Conservation (phyloP, 2,888 invertebrate genomes). For the Eulithis prunata region DNA sequence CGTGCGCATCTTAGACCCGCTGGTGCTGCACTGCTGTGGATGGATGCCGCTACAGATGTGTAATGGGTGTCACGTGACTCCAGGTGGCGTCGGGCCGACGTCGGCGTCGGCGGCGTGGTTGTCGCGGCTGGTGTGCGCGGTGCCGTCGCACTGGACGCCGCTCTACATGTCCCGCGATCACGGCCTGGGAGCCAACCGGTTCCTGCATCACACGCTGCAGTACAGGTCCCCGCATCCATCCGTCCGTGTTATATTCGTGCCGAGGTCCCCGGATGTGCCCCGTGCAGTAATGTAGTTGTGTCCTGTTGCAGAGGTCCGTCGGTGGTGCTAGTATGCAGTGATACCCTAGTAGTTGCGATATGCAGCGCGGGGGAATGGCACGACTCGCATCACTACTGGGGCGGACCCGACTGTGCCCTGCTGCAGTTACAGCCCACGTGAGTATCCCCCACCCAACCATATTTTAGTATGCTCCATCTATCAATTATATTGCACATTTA, state of each 20-base stretch:
- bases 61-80: too few species aligned
- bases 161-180: slow-evolving; percentile 93
- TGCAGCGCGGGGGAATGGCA: slow-evolving; percentile 93
- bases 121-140: slow-evolving; percentile 86
- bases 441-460: slow-evolving; percentile 59
- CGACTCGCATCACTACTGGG: slow-evolving; percentile 93
- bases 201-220: slow-evolving; percentile 93
- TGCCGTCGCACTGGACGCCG: slow-evolving; percentile 93
- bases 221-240: too few species aligned
- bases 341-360: slow-evolving; percentile 88
- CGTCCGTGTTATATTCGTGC: too few species aligned
- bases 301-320: slow-evolving; percentile 83
- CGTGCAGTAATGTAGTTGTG: background rate
- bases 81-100: slow-evolving; percentile 57
- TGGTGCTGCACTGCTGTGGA: too few species aligned
- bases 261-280: background rate
- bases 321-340: slow-evolving; percentile 83
- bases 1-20: too few species aligned
- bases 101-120: slow-evolving; percentile 85
- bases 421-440: slow-evolving; percentile 90
- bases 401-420: slow-evolving; percentile 90
- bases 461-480: too few species aligned
- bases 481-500: too few species aligned
- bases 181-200: slow-evolving; percentile 94
- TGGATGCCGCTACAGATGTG: too few species aligned